Conservation (phyloP, 2,797 vertebrate species). For the Platalea minor region DNA sequence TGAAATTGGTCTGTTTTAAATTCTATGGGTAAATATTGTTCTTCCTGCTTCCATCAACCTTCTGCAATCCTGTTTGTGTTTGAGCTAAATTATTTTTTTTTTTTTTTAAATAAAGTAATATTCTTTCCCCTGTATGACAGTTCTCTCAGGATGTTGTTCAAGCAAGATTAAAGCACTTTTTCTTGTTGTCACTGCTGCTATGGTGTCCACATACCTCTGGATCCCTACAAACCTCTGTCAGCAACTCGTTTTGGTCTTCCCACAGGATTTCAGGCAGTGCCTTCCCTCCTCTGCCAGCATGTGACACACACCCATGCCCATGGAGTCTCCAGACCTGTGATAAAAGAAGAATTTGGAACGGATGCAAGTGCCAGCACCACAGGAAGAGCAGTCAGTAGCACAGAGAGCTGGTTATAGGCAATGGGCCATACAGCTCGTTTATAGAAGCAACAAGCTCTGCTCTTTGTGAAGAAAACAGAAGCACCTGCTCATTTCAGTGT, state of each 20-base stretch:
- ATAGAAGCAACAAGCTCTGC: neutral
- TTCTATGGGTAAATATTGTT: neutral
- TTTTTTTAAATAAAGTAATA: conserved; percentile 58
- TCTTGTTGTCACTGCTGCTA: neutral
- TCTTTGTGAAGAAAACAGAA: neutral
- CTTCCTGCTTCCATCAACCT: conserved; percentile 1
- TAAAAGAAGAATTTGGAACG: neutral
- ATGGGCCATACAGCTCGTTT: neutral
- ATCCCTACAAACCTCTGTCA: neutral
- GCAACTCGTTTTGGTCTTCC: neutral
- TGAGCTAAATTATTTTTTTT: conserved; percentile 61
- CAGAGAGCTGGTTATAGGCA: neutral
- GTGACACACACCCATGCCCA: neutral
- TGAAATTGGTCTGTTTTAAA: neutral
- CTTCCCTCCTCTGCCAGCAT: neutral
- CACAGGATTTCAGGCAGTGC: neutral
- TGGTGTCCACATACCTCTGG: neutral
- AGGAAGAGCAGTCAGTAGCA: neutral
- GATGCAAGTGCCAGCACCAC: neutral
- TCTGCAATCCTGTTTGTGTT: neutral
- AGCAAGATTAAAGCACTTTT: neutral
- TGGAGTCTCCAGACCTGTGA: neutral
- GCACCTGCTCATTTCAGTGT: accelerated
- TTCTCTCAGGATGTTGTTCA: neutral
- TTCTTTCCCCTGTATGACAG: neutral